Conservation (phyloP, 2,113 vertebrate genomes). For the Triplophysa dalaica region DNA sequence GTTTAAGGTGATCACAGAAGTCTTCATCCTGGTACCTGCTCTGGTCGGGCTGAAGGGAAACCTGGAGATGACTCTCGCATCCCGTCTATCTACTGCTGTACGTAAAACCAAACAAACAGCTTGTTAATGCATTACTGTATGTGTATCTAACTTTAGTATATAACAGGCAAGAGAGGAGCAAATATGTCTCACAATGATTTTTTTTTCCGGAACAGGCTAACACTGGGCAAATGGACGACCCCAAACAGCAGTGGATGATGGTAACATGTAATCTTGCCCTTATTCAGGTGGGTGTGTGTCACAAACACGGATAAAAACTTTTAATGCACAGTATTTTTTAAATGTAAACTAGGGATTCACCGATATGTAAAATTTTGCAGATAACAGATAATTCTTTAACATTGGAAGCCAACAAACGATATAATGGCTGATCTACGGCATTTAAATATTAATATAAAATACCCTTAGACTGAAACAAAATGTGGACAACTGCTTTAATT, state of each 20-base stretch:
- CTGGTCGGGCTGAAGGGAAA: conserved; percentile 96
- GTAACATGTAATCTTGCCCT: conserved; percentile 90
- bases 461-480: no score
- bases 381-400: no score
- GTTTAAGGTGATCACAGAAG: conserved; percentile 87
- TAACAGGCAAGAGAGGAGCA: no score
- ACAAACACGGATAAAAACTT: background rate
- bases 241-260: conserved; percentile 83
- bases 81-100: conserved; percentile 94
- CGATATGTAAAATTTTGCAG: no score
- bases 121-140: background rate
- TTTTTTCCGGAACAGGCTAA: conserved; percentile 78
- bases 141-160: no score
- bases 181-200: conserved; percentile 9
- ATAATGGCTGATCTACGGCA: no score
- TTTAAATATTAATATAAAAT: no score
- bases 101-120: conserved; percentile 40
- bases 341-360: no score
- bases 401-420: no score
- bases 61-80: conserved; percentile 96
- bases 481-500: no score
- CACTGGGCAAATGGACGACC: conserved; percentile 89
- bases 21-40: conserved; percentile 92
- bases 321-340: background rate
- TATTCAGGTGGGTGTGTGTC: conserved; percentile 81